Evolutionary conservation across 2,797 vertebrate species (phyloP).

Genomic region (Sebastiscus tertius): DNA sequence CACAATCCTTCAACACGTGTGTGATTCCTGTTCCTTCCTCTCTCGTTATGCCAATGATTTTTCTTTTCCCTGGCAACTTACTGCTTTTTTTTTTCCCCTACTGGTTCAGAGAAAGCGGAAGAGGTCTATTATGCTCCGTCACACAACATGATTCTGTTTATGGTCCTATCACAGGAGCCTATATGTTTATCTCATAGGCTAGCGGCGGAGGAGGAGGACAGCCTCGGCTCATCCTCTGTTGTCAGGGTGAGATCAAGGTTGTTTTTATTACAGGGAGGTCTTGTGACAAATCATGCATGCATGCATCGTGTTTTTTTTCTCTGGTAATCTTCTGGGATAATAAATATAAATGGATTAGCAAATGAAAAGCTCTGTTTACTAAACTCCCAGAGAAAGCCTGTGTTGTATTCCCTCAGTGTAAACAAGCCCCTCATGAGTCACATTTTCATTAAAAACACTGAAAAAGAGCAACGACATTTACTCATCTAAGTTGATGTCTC

Average conservation of each 20-base stretch:
- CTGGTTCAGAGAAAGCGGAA: slow-evolving; percentile 31
- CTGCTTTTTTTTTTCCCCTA: slow-evolving; percentile 6
- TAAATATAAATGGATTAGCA: neutral
- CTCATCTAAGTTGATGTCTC: slow-evolving; percentile 27
- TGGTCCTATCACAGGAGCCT: slow-evolving; percentile 18
- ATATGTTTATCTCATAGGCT: slow-evolving; percentile 18
- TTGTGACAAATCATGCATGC: slow-evolving; percentile 7
- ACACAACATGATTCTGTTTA: slow-evolving; percentile 26
- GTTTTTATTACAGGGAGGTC: neutral
- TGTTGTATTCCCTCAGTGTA: neutral
- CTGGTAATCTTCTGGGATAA: slow-evolving; percentile 22
- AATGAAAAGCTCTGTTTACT: neutral
- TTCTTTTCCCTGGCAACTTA: slow-evolving; percentile 5
- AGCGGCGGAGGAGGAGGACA: neutral
- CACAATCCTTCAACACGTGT: neutral
- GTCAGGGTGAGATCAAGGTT: slow-evolving; percentile 7
- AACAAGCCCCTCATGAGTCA: neutral
- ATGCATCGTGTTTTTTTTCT: neutral
- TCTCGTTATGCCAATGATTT: neutral
- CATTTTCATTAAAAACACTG: slow-evolving; percentile 2
- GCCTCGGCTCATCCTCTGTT: slow-evolving; percentile 15
- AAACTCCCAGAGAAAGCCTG: neutral
- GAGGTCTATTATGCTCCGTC: slow-evolving; percentile 46
- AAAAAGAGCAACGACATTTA: slow-evolving; percentile 20
- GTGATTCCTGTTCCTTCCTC: neutral